Conservation (phyloP, 2,797 vertebrate species). For the Anas bernieri region DNA sequence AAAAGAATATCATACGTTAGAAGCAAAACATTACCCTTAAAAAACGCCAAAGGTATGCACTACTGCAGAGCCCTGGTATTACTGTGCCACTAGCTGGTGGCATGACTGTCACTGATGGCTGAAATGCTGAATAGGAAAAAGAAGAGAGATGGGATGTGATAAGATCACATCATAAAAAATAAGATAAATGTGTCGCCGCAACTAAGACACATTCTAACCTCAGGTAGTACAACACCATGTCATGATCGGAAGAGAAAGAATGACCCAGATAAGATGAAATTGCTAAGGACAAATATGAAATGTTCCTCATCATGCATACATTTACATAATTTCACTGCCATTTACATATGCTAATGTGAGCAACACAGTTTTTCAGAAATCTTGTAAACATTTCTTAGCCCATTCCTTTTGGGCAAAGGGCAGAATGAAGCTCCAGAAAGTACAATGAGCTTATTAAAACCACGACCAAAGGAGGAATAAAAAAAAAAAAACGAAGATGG, state of each 20-base stretch:
- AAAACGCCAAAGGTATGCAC: neutral
- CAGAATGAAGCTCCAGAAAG: neutral
- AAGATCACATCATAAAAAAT: conserved; percentile 55
- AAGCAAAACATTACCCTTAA: neutral
- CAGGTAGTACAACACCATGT: conserved; percentile 23
- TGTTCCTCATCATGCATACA: neutral
- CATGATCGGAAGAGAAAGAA: neutral
- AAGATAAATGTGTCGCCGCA: conserved; percentile 16
- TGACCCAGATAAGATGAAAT: neutral
- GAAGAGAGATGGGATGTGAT: conserved; percentile 31
- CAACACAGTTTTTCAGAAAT: neutral
- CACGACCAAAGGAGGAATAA: neutral
- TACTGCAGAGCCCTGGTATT: neutral
- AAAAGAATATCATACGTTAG: neutral
- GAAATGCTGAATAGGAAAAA: conserved; percentile 10
- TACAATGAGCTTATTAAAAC: neutral
- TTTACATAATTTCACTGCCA: neutral
- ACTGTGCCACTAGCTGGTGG: neutral
- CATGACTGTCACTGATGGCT: conserved; percentile 15
- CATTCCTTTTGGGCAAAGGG: neutral
- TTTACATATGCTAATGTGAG: neutral
- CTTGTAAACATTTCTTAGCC: neutral
- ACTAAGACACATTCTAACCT: conserved; percentile 21
- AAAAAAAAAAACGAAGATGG: no score
- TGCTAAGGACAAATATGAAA: neutral